Evolutionary conservation across 1,140 invertebrate genomes (phyloP).

Genomic region (Agrypnia vestita): DNA sequence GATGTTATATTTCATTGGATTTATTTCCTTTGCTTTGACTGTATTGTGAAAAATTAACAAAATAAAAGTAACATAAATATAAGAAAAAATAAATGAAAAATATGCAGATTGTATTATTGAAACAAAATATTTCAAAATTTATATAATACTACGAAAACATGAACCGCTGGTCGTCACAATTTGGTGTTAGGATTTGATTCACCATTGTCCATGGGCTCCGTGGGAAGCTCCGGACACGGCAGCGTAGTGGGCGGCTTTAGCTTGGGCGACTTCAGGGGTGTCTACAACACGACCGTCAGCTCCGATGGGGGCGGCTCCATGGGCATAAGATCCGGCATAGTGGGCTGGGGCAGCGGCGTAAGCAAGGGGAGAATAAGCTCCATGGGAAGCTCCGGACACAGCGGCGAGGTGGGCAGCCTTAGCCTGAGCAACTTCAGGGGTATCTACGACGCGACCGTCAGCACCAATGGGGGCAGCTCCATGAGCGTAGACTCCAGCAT

Average conservation of each 20-base stretch:
- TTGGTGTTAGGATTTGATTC: too few relatives aligned
- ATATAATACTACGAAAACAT: too few relatives aligned
- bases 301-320: constrained; percentile 50
- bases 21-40: too few relatives aligned
- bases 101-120: too few relatives aligned
- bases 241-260: constrained; percentile 68
- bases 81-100: too few relatives aligned
- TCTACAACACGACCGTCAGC: constrained; percentile 66
- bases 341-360: constrained; percentile 62
- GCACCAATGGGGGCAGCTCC: constrained; percentile 42
- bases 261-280: constrained; percentile 71
- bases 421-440: constrained; percentile 70
- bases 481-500: constrained; percentile 29
- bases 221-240: constrained; percentile 60
- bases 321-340: constrained; percentile 27
- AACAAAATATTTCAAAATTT: too few relatives aligned
- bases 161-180: too few relatives aligned
- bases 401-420: constrained; percentile 70
- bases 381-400: constrained; percentile 62
- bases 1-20: too few relatives aligned
- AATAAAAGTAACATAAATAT: too few relatives aligned
- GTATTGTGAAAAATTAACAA: too few relatives aligned
- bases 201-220: constrained; percentile 42
- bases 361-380: constrained; percentile 61
- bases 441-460: constrained; percentile 63